Conservation (phyloP, 2,797 vertebrate species). For the Trichosurus vulpecula region DNA sequence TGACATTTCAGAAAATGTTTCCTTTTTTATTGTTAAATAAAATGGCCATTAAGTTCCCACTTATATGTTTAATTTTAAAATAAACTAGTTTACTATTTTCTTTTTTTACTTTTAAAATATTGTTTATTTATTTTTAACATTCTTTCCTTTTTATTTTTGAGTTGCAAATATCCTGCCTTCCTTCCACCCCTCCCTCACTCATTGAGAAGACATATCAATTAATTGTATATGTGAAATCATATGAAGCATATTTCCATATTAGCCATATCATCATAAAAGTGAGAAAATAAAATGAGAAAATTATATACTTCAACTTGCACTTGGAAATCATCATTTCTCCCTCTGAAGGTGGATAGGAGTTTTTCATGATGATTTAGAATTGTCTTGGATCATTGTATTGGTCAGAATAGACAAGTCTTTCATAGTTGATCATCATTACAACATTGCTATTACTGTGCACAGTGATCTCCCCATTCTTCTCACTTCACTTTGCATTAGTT, state of each 20-base stretch:
- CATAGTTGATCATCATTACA: background rate
- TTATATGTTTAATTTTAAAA: conserved; percentile 17
- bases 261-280: background rate
- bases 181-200: background rate
- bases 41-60: conserved; percentile 22
- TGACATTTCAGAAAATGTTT: conserved; percentile 35
- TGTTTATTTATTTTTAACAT: background rate
- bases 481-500: background rate
- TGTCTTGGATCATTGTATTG: background rate
- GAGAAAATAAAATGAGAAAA: background rate
- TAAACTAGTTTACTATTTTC: background rate
- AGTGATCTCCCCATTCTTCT: background rate
- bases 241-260: background rate
- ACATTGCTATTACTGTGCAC: background rate
- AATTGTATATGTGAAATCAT: background rate
- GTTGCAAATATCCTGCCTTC: background rate
- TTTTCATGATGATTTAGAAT: background rate
- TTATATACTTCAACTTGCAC: background rate
- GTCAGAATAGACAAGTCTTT: background rate
- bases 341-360: background rate
- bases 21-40: conserved; percentile 42
- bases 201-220: background rate
- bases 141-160: background rate
- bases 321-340: background rate
- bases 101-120: background rate